phyloP scores from a whole-genome alignment of 2,888 invertebrate genomes.

The Gibbula magus region DNA sequence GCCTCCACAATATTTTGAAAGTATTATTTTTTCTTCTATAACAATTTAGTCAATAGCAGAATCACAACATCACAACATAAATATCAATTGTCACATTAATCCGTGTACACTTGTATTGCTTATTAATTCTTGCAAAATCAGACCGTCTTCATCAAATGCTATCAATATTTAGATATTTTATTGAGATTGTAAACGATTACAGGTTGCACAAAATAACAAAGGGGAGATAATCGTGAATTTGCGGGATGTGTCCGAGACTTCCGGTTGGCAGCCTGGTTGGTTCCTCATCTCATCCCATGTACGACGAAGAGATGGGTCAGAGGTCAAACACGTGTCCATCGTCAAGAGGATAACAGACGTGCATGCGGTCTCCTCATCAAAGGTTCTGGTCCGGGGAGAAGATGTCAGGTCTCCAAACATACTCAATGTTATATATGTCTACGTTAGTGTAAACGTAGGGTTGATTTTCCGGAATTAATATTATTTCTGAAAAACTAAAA shows the following conservation, averaged over 20 bases:
- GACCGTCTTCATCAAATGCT: neutral
- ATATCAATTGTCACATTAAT: neutral
- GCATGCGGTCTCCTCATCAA: neutral
- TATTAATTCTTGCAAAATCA: neutral
- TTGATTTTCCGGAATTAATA: too few relatives aligned
- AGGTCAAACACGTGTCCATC: neutral
- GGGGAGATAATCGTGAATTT: neutral
- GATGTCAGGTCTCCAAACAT: neutral
- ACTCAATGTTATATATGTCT: too few relatives aligned
- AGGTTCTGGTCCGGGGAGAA: neutral
- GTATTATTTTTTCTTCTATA: neutral
- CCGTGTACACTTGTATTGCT: neutral
- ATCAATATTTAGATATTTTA: too few relatives aligned
- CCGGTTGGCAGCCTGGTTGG: neutral
- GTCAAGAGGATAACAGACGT: neutral
- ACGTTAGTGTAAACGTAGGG: too few relatives aligned
- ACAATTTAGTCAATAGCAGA: neutral
- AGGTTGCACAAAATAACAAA: neutral
- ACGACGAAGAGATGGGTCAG: neutral
- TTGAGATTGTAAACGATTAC: neutral
- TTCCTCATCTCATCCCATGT: neutral
- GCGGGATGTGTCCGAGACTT: neutral
- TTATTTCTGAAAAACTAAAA: too few relatives aligned
- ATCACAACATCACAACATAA: neutral
- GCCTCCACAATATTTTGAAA: too few relatives aligned